Conservation (phyloP, 2,888 invertebrate genomes). For the Itoplectis maculator region DNA sequence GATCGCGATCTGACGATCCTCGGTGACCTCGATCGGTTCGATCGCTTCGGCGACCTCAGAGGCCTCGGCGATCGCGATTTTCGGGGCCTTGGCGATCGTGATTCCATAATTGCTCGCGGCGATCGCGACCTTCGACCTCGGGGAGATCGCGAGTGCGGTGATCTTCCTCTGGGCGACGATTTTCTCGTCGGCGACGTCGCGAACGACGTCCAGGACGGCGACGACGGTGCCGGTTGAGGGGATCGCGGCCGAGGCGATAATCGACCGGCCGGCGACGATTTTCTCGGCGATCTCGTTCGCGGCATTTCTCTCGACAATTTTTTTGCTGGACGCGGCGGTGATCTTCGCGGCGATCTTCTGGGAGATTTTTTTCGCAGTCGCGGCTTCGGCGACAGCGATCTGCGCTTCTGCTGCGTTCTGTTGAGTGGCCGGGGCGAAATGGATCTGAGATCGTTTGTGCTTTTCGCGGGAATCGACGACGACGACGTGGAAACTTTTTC, state of each 20-base stretch:
- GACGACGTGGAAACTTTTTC: slow-evolving; percentile 24
- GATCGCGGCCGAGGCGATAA: slow-evolving; percentile 80
- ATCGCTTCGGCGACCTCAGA: slow-evolving; percentile 71
- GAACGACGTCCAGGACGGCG: slow-evolving; percentile 76
- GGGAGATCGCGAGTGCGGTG: slow-evolving; percentile 75
- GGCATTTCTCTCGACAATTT: slow-evolving; percentile 61
- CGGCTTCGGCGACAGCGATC: slow-evolving; percentile 75
- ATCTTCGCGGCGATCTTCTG: slow-evolving; percentile 71
- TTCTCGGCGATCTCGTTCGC: slow-evolving; percentile 70
- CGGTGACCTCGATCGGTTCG: slow-evolving; percentile 58
- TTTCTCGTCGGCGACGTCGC: slow-evolving; percentile 74
- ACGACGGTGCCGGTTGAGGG: slow-evolving; percentile 68
- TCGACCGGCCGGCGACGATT: slow-evolving; percentile 74
- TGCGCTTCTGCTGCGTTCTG: slow-evolving; percentile 73
- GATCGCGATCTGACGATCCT: slow-evolving; percentile 54
- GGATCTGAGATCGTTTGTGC: slow-evolving; percentile 74
- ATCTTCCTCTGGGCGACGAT: slow-evolving; percentile 74
- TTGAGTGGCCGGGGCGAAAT: slow-evolving; percentile 71
- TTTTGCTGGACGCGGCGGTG: slow-evolving; percentile 79
- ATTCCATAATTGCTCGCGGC: slow-evolving; percentile 69
- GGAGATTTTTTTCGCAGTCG: slow-evolving; percentile 40
- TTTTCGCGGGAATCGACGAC: slow-evolving; percentile 13
- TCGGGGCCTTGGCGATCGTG: slow-evolving; percentile 68
- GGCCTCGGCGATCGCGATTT: slow-evolving; percentile 71
- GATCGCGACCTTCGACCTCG: slow-evolving; percentile 74